These are phyloP conservation scores for Hecatera dysodea DNA, from an alignment of 2,888 invertebrate species.

Conservation along the genomic window DNA sequence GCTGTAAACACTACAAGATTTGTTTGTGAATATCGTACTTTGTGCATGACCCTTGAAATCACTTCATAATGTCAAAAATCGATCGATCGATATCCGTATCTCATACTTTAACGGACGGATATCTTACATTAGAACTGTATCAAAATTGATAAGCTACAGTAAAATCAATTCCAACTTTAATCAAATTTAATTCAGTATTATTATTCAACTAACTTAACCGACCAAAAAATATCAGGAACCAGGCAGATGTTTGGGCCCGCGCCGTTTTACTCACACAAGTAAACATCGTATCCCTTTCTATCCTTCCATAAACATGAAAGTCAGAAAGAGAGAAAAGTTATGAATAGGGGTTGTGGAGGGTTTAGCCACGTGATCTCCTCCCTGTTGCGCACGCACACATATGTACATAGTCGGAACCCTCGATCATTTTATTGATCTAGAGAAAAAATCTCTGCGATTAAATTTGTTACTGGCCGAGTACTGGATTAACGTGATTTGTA, in stretches of 20 bases:
- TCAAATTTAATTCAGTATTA: constrained; percentile 75
- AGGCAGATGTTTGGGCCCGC: constrained; percentile 88
- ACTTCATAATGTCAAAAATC: background rate
- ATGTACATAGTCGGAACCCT: constrained; percentile 75
- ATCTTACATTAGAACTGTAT: constrained; percentile 30
- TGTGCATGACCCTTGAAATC: background rate
- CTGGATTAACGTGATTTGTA: constrained; percentile 59
- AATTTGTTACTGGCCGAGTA: constrained; percentile 66
- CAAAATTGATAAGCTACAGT: constrained; percentile 42
- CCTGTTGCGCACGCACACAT: constrained; percentile 78
- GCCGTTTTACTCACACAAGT: constrained; percentile 76
- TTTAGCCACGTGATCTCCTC: constrained; percentile 84
- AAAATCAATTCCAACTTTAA: constrained; percentile 66
- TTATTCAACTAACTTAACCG: constrained; percentile 78
- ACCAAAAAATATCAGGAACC: constrained; percentile 83
- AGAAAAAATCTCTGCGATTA: constrained; percentile 80
- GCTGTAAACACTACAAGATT: background rate
- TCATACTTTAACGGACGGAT: background rate
- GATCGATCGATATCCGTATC: background rate
- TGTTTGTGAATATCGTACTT: background rate
- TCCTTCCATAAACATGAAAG: constrained; percentile 49
- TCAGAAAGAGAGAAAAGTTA: constrained; percentile 71
- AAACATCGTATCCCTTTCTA: constrained; percentile 64
- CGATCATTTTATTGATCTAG: constrained; percentile 85
- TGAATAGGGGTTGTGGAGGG: constrained; percentile 86